Evolutionary conservation across 64 coral and sea anemone genomes (phyloP).

Genomic region (Exaiptasia diaphana): DNA sequence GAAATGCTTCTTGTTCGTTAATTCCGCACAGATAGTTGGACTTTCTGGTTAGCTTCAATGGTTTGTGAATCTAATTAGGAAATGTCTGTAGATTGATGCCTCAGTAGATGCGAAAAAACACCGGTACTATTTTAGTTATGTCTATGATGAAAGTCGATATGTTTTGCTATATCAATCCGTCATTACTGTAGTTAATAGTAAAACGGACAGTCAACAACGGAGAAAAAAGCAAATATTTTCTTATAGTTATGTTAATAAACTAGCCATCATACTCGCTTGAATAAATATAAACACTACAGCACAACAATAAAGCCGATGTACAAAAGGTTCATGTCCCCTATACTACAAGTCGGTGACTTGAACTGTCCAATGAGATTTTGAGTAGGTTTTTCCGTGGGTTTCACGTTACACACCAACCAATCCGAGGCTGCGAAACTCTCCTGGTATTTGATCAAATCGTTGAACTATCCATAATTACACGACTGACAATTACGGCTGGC

Average conservation of each 20-base stretch:
- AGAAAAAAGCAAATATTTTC: slow-evolving; percentile 65
- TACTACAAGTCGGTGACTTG: slow-evolving; percentile 29
- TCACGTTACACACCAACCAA: slow-evolving; percentile 76
- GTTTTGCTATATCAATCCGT: neutral
- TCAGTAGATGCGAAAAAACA: too few species aligned
- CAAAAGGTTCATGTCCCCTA: slow-evolving; percentile 36
- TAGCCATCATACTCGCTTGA: slow-evolving; percentile 20
- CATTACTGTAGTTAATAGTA: neutral
- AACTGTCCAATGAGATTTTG: slow-evolving; percentile 52
- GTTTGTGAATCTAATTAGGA: too few species aligned
- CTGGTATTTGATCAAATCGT: slow-evolving; percentile 87
- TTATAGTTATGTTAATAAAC: slow-evolving; percentile 60
- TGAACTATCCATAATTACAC: slow-evolving; percentile 72
- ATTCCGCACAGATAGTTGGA: too few species aligned
- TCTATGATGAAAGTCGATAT: neutral
- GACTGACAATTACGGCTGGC: slow-evolving; percentile 83
- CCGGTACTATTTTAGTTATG: neutral
- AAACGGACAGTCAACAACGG: neutral
- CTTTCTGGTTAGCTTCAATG: too few species aligned
- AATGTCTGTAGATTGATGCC: too few species aligned
- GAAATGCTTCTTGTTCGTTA: too few species aligned
- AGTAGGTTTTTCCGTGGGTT: slow-evolving; percentile 59
- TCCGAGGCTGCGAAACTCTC: slow-evolving; percentile 54
- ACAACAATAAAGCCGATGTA: neutral
- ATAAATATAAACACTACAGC: slow-evolving; percentile 17